These are phyloP conservation scores for Phaethon lepturus DNA, from an alignment of 2,113 vertebrate genomes.

Conservation along the genomic window DNA sequence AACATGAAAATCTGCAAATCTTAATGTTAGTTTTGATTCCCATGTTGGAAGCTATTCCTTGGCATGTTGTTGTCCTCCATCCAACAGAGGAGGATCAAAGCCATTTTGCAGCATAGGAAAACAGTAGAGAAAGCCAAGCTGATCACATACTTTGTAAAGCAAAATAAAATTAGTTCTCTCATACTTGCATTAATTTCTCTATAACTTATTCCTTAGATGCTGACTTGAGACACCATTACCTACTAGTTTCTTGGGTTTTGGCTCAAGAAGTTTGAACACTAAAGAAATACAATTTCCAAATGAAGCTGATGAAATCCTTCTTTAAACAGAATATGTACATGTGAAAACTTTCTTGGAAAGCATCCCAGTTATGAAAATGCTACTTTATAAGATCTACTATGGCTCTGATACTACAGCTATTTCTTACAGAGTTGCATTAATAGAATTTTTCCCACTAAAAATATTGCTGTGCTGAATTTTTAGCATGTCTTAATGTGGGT, in stretches of 20 bases:
- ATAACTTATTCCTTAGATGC: background rate
- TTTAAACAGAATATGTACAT: background rate
- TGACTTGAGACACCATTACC: background rate
- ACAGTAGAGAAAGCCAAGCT: background rate
- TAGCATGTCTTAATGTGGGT: background rate
- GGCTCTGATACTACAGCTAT: background rate
- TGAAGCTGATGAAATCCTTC: background rate
- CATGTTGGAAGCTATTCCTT: background rate
- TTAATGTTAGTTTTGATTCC: background rate
- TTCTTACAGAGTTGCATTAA: background rate
- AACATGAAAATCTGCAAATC: background rate
- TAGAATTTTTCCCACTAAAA: background rate
- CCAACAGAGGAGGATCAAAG: background rate
- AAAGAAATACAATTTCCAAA: background rate
- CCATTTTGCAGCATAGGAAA: background rate
- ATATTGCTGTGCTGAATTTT: background rate
- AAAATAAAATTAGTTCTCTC: background rate
- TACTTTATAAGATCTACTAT: background rate
- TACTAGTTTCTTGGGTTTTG: background rate
- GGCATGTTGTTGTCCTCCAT: background rate
- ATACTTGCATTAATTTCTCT: background rate
- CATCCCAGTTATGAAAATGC: background rate
- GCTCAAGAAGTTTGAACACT: background rate
- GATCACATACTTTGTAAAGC: background rate
- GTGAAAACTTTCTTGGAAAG: background rate